Conservation (phyloP, 2,797 vertebrate genomes). For the Centropyge bicolor region DNA sequence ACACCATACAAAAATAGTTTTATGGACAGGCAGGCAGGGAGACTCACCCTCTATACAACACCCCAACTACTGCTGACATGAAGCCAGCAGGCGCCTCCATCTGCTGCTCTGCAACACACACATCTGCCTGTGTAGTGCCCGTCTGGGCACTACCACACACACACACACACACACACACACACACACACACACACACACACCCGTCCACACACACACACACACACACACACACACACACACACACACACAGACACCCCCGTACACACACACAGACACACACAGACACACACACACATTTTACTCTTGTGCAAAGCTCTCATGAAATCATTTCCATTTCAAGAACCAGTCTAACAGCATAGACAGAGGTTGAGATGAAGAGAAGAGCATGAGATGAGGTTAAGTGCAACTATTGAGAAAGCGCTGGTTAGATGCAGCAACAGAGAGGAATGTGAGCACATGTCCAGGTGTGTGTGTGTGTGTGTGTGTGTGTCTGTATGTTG, state of each 20-base stretch:
- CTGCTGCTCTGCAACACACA: conserved; percentile 63
- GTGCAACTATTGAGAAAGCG: conserved; percentile 13
- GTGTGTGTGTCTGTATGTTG: background rate
- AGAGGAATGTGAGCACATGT: conserved; percentile 16
- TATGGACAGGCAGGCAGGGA: conserved; percentile 49
- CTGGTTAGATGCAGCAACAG: conserved; percentile 47
- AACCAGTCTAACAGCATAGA: conserved; percentile 23
- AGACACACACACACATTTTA: conserved; percentile 24
- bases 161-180: conserved; percentile 43
- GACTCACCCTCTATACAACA: conserved; percentile 78
- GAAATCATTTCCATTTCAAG: conserved; percentile 17
- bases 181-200: conserved; percentile 35
- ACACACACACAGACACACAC: conserved; percentile 34
- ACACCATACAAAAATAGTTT: background rate
- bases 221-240: conserved; percentile 44
- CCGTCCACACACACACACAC: too few relatives aligned
- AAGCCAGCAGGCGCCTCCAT: conserved; percentile 66
- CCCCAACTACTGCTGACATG: conserved; percentile 73
- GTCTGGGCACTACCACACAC: conserved; percentile 47
- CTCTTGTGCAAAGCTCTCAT: conserved; percentile 15
- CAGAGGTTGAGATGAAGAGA: conserved; percentile 26
- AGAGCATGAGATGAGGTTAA: conserved; percentile 46
- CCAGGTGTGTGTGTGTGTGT: conserved; percentile 7
- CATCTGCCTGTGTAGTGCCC: conserved; percentile 52
- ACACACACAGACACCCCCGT: conserved; percentile 33